These are phyloP conservation scores for Tachina grossa DNA, from an alignment of 2,888 invertebrate genomes.

Conservation along the genomic window DNA sequence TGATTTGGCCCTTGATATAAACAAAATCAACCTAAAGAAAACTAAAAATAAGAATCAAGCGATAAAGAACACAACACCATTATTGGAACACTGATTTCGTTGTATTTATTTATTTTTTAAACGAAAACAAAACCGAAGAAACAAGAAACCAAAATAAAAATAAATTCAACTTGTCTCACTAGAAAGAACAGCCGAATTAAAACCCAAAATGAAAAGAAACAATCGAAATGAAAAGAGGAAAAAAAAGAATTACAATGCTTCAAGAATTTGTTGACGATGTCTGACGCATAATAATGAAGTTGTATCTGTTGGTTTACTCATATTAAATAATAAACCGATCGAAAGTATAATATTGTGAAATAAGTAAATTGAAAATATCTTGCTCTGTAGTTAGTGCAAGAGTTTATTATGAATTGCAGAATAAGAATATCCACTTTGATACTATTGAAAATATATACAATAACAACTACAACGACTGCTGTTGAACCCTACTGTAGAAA, in stretches of 20 bases:
- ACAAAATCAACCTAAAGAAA: background rate
- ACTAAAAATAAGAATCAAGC: conserved; percentile 10
- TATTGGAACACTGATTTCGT: conserved; percentile 47
- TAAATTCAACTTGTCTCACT: conserved; percentile 50
- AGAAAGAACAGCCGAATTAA: conserved; percentile 32
- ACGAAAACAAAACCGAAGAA: conserved; percentile 29
- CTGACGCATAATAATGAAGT: conserved; percentile 72
- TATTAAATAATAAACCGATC: conserved; percentile 54
- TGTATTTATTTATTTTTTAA: conserved; percentile 2
- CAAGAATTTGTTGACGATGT: conserved; percentile 65
- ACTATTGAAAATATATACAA: background rate
- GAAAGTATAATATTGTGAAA: conserved; percentile 19
- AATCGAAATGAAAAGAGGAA: conserved; percentile 64
- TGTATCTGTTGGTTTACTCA: conserved; percentile 42
- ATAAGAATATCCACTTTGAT: background rate
- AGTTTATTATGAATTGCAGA: conserved; percentile 28
- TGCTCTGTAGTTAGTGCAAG: conserved; percentile 9
- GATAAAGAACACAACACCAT: conserved; percentile 6
- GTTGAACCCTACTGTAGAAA: background rate
- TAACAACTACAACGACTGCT: background rate
- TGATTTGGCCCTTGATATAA: background rate
- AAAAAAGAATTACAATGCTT: conserved; percentile 56
- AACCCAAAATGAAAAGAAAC: conserved; percentile 24
- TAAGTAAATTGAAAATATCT: conserved; percentile 24
- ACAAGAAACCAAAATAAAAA: conserved; percentile 40